Base-by-base conservation (phyloP, 2,888 invertebrate species). In the Diploptera punctata region DNA sequence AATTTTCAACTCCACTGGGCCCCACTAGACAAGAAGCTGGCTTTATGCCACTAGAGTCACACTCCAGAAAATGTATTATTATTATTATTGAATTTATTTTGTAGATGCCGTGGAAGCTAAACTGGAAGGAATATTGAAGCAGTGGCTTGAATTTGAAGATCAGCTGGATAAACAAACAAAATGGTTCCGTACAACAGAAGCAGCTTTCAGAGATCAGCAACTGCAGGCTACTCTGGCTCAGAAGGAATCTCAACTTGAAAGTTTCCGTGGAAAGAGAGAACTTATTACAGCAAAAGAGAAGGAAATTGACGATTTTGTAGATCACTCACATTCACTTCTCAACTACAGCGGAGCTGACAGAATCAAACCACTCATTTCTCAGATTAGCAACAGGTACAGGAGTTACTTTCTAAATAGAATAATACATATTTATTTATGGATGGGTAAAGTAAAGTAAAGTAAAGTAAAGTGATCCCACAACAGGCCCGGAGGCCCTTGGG, bases 61-160 rank as follows among this genome's bases (percentile, higher is more conserved):
- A n/a, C n/a, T n/a, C n/a, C n/a, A n/a, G n/a, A n/a, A n/a, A n/a
- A n/a, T n/a, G n/a, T n/a, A n/a, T n/a, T n/a, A n/a, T n/a, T n/a
- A n/a, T n/a, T n/a, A n/a, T n/a, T 10, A 7, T 31, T 62, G 18
- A 9, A 54, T n/a, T 38, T 54, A 0, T 16, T 74, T 75, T 77
- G 13, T 76, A 84, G 88, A 88, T 78, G 86, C 87, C 31, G 89
- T 91, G 7, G 90, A 92, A 79, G 88, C 88, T 29, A 93, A 93
- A 79, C 89, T 95, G 73, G 90, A 91, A 75, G 87, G 89, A 73
- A 89, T 92, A 0, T 83, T 95, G 1, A 87, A 89, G 67, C 93
- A 93, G 80, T 98, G 98, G 98, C 88, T 91, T 77, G 90, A 91
- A 73, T 98, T 97, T 82, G 97, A 98, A 80, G 87, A 88, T 57